phyloP scores from a whole-genome alignment of 2,888 invertebrate genomes.

The Thecophora atra region DNA sequence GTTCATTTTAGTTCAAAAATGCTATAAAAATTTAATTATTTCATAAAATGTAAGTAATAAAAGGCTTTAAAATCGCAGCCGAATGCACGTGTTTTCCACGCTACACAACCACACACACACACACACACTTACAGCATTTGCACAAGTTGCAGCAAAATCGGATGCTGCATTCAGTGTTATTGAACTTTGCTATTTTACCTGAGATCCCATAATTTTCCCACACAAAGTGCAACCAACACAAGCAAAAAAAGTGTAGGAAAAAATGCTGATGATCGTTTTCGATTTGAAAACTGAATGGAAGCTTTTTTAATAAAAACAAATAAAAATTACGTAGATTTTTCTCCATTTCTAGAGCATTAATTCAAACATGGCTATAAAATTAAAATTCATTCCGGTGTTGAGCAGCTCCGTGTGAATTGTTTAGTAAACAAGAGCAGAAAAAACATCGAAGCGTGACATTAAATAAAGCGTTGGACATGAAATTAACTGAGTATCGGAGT shows the following conservation, averaged over 20 bases:
- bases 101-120: neutral
- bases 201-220: constrained; percentile 27
- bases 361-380: constrained; percentile 31
- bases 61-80: no score
- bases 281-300: constrained; percentile 21
- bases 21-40: no score
- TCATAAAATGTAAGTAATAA: no score
- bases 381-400: constrained; percentile 38
- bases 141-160: neutral
- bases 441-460: constrained; percentile 37
- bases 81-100: neutral
- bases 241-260: constrained; percentile 8
- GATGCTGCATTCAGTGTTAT: constrained; percentile 35
- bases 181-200: constrained; percentile 39
- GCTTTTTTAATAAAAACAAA: constrained; percentile 4
- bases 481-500: neutral
- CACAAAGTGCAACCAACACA: constrained; percentile 26
- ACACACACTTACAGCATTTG: neutral
- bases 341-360: neutral
- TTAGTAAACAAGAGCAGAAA: constrained; percentile 24
- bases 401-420: constrained; percentile 30
- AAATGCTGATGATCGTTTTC: constrained; percentile 16
- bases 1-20: no score
- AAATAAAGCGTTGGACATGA: constrained; percentile 31
- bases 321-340: no score